Base-by-base conservation (phyloP, 2,113 vertebrate genomes). In the Aphyosemion australe region DNA sequence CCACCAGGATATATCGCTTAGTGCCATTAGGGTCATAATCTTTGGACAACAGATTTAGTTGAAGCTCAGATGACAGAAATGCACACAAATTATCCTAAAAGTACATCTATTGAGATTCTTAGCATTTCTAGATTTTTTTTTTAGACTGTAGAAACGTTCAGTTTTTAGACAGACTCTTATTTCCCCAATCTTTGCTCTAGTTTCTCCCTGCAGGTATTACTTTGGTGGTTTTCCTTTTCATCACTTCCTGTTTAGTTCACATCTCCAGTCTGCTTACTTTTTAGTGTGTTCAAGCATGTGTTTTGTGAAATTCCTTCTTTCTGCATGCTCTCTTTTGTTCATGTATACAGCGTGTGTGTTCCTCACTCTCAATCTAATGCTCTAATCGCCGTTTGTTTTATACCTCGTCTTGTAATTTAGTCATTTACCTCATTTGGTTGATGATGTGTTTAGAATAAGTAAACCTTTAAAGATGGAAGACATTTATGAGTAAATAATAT, bases 261-360 rank as follows among this genome's bases (percentile, higher is more conserved):
- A 65, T 78, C 45, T 73, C 43, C 68, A 65, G 55, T 69, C 58
- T 68, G 70, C 63, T 78, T 63, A 50, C 63, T 64, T 76, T 70
- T 50, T n/a, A 82, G 56, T 70, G 74, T 86, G 75, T 76, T 85
- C 59, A 75, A 84, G 91, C 91, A 93, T 89, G 85, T 61, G 55
- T 61, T 65, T 78, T 77, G 72, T 77, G 59, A 84, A 68, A 61
- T 54, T 58, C 60, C 61, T 47, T 86, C 66, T 65, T 37, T 60
- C 41, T 88, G 92, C 90, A 91, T 92, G 92, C 82, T 48, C 43
- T 87, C 45, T 83, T 59, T 74, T 66, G 69, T 79, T 73, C 51
- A 69, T 84, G 66, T 80, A 54, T 56, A 15, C 51, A 73, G 61
- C 16, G 32, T 72, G 71, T 78, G 41, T 76, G 61, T 65, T 42